These are phyloP conservation scores for Masnerella sp. DNA, from an alignment of 2,888 invertebrate species.

Conservation along the genomic window DNA sequence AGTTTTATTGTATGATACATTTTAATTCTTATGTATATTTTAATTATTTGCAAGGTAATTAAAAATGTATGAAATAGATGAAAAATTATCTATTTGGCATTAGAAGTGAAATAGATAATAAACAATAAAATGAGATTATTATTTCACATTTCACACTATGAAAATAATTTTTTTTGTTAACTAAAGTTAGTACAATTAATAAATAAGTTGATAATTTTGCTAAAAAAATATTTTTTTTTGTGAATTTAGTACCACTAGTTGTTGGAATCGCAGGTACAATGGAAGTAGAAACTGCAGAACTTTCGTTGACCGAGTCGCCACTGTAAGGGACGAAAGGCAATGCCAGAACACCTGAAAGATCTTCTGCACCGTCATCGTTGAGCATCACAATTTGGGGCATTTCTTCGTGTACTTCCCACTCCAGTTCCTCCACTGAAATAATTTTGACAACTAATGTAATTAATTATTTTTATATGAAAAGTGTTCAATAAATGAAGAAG, in stretches of 20 bases:
- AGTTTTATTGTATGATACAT: not conserved
- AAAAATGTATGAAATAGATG: too few species aligned
- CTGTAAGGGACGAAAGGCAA: constrained; percentile 64
- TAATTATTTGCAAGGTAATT: too few species aligned
- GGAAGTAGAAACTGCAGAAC: constrained; percentile 41
- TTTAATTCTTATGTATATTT: too few species aligned
- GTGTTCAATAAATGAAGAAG: too few species aligned
- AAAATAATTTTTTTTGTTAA: too few species aligned
- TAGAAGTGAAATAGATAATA: too few species aligned
- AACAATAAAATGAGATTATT: too few species aligned
- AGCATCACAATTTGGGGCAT: constrained; percentile 77
- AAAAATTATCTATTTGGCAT: too few species aligned
- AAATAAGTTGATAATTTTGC: not conserved
- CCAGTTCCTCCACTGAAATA: constrained; percentile 81
- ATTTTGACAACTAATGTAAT: constrained; percentile 6
- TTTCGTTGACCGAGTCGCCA: constrained; percentile 65
- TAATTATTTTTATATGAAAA: too few species aligned
- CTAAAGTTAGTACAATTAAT: too few species aligned
- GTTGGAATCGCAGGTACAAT: constrained; percentile 70
- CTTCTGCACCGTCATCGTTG: constrained; percentile 71
- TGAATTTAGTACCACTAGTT: constrained; percentile 63
- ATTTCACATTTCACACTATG: too few species aligned
- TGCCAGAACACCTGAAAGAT: constrained; percentile 66
- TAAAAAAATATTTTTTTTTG: not conserved
- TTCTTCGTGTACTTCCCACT: constrained; percentile 85